These are phyloP conservation scores for Piscicola geometra DNA, from an alignment of 2,888 invertebrate species.

Conservation along the genomic window DNA sequence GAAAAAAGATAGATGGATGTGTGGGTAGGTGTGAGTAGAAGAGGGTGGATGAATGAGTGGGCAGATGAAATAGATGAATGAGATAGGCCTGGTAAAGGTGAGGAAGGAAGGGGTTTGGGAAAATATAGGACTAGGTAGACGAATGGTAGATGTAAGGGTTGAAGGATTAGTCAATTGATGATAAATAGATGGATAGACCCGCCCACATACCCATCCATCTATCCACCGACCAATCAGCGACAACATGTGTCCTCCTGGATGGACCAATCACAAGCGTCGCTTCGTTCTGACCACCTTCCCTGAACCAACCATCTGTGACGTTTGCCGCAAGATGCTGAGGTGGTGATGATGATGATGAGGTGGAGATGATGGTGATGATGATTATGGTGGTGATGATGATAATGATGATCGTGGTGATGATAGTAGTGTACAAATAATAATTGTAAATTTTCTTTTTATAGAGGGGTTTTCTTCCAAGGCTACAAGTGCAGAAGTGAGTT, in stretches of 20 bases:
- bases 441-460: slow-evolving; percentile 29
- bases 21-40: too few species aligned
- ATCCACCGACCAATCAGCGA: slow-evolving; percentile 63
- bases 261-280: slow-evolving; percentile 77
- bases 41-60: too few species aligned
- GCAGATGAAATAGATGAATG: too few species aligned
- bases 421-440: neutral
- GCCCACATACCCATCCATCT: too few species aligned
- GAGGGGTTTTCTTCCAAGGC: slow-evolving; percentile 65
- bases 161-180: too few species aligned
- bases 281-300: slow-evolving; percentile 78
- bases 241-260: slow-evolving; percentile 77
- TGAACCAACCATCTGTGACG: slow-evolving; percentile 76
- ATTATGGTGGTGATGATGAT: neutral
- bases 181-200: too few species aligned
- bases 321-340: slow-evolving; percentile 86
- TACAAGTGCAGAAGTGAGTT: slow-evolving; percentile 70
- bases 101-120: too few species aligned
- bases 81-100: too few species aligned
- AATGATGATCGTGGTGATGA: slow-evolving; percentile 11
- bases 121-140: too few species aligned
- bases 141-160: neutral
- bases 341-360: slow-evolving; percentile 33
- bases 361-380: neutral
- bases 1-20: too few species aligned